Evolutionary conservation across 2,888 invertebrate genomes (phyloP), one percentile per base, ranked within the genome.

Genomic region (Cryptocheilus praepositus): DNA sequence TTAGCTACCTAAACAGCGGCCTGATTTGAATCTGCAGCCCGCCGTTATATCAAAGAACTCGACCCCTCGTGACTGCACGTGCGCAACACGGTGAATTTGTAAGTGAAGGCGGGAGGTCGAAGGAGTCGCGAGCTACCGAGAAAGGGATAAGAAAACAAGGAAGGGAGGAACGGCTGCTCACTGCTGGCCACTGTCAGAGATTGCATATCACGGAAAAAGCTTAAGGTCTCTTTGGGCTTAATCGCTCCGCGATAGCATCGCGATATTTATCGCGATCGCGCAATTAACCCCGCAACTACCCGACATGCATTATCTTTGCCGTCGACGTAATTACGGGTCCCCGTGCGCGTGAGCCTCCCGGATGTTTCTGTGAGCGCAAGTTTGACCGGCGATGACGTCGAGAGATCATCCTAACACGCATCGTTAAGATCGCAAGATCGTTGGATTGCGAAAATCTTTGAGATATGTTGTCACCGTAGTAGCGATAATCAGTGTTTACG

Each of bases 201-300:
- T 74, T 61, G 55, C 61, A 55, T 61, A 73, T 70, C 74, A 11
- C 43, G 61, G 59, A 61, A 66, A 73, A 74, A 68, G 73, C 65
- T 73, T 61, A 53, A 64, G 55, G 57, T 70, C 65, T 63, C 59
- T 73, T 73, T 67, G 25, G 63, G 46, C 68, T 73, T 71, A 70
- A 74, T 68, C 66, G 73, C 36, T 49, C 15, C 15, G 22, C 63
- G 73, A 74, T 74, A 73, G 28, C 49, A 73, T 68, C 73, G 64
- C 45, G 75, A 71, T 74, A 67, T 71, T 69, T 71, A 74, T 75
- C 75, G 64, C 62, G 64, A 69, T 67, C 68, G 71, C 61, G 19
- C 71, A 75, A 75, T 74, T 74, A 75, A 75, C 71, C 68, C 64
- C 49, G 62, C 55, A 55, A 61, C 61, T 21, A 45, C 21, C 44